Evolutionary conservation across 2,797 vertebrate genomes (phyloP).

Genomic region (Spondyliosoma cantharus): DNA sequence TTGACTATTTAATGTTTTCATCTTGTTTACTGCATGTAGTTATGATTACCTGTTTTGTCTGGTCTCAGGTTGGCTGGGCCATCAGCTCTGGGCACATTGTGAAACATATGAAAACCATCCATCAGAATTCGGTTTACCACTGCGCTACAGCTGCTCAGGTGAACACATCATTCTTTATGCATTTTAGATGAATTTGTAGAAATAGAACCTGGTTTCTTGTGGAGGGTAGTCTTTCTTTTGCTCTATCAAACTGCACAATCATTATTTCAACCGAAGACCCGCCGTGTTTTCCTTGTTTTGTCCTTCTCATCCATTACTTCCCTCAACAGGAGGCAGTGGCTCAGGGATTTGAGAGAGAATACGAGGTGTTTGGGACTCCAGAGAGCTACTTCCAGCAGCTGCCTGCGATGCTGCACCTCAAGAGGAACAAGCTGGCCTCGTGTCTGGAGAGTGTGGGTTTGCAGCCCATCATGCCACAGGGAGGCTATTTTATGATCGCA

Average conservation of each 20-base stretch:
- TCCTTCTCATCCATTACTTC: neutral
- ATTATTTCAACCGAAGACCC: no score
- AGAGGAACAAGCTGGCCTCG: constrained; percentile 85
- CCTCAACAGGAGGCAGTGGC: constrained; percentile 89
- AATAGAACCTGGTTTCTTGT: neutral
- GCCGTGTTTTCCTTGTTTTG: neutral
- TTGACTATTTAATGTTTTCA: neutral
- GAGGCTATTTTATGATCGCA: constrained; percentile 92
- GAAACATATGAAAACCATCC: constrained; percentile 89
- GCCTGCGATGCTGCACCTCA: constrained; percentile 81
- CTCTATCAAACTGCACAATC: no score
- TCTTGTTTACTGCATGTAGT: neutral
- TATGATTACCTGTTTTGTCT: neutral
- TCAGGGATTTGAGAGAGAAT: constrained; percentile 87
- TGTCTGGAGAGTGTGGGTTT: constrained; percentile 87
- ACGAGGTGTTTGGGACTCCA: constrained; percentile 82
- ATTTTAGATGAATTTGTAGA: neutral
- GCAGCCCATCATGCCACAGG: constrained; percentile 89
- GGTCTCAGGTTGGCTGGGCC: constrained; percentile 92
- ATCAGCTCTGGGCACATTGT: constrained; percentile 86
- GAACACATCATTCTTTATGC: constrained; percentile 11
- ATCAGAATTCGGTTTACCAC: constrained; percentile 92
- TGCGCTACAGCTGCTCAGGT: constrained; percentile 94
- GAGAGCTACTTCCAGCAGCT: constrained; percentile 93
- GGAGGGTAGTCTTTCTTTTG: no score